A percentile compares a stretch with the other conserved stretches of the same genome.
Evolutionary conservation across 2,797 vertebrate genomes (phyloP).

Genomic region (Pangasius djambal): DNA sequence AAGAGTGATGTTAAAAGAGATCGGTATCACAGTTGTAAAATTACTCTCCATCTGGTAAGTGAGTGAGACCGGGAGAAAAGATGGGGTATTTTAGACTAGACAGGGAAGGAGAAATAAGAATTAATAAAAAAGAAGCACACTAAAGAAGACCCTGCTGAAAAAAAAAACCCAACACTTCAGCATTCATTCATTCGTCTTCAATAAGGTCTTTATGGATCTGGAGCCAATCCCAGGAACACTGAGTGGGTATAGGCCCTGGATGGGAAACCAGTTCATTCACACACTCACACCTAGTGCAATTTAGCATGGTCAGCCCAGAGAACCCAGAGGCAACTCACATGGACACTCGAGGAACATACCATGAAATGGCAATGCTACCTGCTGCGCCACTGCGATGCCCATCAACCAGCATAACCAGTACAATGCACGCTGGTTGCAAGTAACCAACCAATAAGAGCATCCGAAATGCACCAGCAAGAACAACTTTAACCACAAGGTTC

Average conservation of each 20-base stretch:
- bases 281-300: background rate
- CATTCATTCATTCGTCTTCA: background rate
- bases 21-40: conserved; percentile 13
- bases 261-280: background rate
- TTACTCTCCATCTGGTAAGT: conserved; percentile 11
- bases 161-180: too few relatives aligned
- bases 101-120: background rate
- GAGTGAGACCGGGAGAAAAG: background rate
- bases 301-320: background rate
- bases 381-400: background rate
- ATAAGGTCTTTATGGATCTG: background rate
- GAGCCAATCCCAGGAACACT: background rate
- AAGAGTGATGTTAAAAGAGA: conserved; percentile 38
- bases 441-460: background rate
- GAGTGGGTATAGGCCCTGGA: background rate
- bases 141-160: background rate
- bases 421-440: background rate
- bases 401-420: background rate
- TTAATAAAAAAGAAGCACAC: background rate
- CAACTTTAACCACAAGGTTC: background rate
- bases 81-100: background rate
- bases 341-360: background rate
- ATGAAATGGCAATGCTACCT: background rate
- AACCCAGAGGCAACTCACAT: background rate
- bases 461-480: background rate